Conservation (phyloP, 2,113 vertebrate species). For the Mungos mungo region DNA sequence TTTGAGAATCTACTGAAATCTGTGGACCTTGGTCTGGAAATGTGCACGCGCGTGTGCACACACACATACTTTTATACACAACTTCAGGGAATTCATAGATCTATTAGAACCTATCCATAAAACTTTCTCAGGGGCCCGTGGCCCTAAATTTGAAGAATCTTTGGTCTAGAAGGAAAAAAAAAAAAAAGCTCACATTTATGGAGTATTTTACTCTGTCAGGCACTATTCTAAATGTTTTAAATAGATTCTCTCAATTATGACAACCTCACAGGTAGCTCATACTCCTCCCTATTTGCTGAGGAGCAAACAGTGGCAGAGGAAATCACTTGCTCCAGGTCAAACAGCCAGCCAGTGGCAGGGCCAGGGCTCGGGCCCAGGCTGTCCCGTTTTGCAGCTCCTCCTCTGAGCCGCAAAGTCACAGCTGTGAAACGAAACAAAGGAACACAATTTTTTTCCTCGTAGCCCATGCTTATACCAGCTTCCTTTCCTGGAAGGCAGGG, state of each 20-base stretch:
- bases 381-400: background rate
- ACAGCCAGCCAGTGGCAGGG: background rate
- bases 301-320: constrained; percentile 20
- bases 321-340: constrained; percentile 10
- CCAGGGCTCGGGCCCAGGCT: background rate
- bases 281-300: constrained; percentile 15
- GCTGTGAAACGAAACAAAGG: constrained; percentile 19
- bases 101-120: background rate
- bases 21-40: background rate
- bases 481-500: background rate
- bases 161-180: background rate
- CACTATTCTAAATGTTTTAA: constrained; percentile 37
- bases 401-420: background rate
- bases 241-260: constrained; percentile 15
- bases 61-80: background rate
- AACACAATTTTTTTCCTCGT: background rate
- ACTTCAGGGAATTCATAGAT: background rate
- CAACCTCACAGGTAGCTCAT: background rate
- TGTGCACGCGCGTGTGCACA: background rate
- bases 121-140: background rate
- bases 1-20: constrained; percentile 38
- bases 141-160: constrained; percentile 27
- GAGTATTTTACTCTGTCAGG: background rate
- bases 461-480: background rate
- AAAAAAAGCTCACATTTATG: background rate